These are phyloP conservation scores for Coelopa frigida DNA, from an alignment of 1,140 invertebrate species.

Conservation along the genomic window DNA sequence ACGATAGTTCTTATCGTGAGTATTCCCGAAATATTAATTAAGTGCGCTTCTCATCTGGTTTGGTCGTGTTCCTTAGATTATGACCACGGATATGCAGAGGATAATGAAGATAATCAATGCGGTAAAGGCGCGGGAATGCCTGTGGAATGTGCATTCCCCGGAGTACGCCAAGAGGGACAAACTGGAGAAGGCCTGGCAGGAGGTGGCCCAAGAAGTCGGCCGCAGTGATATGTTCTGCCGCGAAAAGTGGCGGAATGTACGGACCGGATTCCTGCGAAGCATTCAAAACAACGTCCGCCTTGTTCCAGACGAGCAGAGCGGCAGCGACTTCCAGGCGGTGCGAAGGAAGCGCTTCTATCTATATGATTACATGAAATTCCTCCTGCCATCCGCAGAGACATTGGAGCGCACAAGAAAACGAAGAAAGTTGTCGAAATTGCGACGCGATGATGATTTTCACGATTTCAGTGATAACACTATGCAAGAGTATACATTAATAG, in stretches of 20 bases:
- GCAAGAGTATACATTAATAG: neutral
- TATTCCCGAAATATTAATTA: too few relatives aligned
- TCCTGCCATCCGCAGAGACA: slow-evolving; percentile 5
- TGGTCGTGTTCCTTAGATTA: too few relatives aligned
- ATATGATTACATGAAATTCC: slow-evolving; percentile 11
- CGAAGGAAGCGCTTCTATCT: slow-evolving; percentile 12
- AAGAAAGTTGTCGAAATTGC: neutral
- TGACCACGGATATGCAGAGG: neutral
- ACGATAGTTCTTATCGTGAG: too few relatives aligned
- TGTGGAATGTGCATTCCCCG: slow-evolving; percentile 7
- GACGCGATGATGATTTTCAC: neutral
- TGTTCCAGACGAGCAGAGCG: neutral
- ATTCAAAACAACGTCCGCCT: slow-evolving; percentile 5
- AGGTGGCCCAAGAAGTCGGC: slow-evolving; percentile 8
- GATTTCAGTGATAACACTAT: neutral
- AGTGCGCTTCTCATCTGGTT: too few relatives aligned
- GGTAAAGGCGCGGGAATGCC: slow-evolving; percentile 7
- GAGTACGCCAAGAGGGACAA: slow-evolving; percentile 13
- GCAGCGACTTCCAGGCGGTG: slow-evolving; percentile 1
- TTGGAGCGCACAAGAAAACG: slow-evolving; percentile 3
- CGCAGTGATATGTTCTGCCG: slow-evolving; percentile 9
- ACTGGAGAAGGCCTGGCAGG: slow-evolving; percentile 12
- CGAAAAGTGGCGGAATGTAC: slow-evolving; percentile 14
- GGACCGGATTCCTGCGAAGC: slow-evolving; percentile 12
- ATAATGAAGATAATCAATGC: slow-evolving; percentile 10